Evolutionary conservation across 2,113 vertebrate genomes (phyloP), one percentile per base, ranked within the genome.

Genomic region (Sturnira hondurensis): DNA sequence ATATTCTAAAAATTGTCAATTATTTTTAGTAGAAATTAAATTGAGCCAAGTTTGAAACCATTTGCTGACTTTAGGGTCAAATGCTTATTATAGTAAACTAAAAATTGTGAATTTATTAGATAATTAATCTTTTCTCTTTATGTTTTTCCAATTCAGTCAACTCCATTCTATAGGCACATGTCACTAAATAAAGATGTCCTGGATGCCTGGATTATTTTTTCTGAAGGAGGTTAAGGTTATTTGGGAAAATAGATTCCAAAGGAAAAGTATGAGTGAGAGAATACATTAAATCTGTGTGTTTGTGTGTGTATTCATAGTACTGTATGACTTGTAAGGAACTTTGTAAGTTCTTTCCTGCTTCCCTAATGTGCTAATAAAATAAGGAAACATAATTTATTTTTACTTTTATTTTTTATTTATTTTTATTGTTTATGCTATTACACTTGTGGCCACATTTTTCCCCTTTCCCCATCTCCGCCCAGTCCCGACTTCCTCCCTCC

Each of bases 171-270:
- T 15, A 58, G n/a, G 1, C 0, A 76, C 7, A 63, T 76, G 7
- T 28, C 20, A 38, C 28, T 93, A 63, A 93, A 86, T 68, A 74
- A 89, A 92, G 16, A 92, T 89, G 93, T 36, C 58, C 28, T 31
- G 63, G 4, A 86, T 74, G n/a, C 7, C 43, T 82, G 54, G 10
- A 47, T 41, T 33, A 83, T 56, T 36, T 89, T 91, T 93, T 91
- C 36, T 20, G 26, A 50, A 77, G n/a, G 22, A 76, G 7, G 70
- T 47, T 74, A 74, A 90, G 3, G 3, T 1, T 74, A 43, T 56
- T 74, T 50, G 28, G 15, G 6, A 73, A 88, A 94, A 36, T 41
- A 76, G 20, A 54, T 70, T 68, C 41, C 63, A 89, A 93, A 93
- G 81, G 47, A 82, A 65, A 63, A 50, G 8, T 63, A 22, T 7